Evolutionary conservation across 1,140 invertebrate species (phyloP).

Genomic region (Cotesia vestalis): DNA sequence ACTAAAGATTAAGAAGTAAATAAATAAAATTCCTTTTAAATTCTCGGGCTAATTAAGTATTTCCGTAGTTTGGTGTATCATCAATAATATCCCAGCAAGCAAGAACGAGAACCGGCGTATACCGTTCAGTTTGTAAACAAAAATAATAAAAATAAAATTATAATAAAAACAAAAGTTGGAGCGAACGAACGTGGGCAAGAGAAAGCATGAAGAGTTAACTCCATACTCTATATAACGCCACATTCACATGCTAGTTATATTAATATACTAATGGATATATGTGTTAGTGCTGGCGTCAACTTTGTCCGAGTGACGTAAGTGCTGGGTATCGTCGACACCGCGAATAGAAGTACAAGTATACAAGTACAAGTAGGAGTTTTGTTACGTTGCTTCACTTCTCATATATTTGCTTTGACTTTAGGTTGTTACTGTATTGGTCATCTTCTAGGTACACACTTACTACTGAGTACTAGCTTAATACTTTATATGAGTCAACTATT

Average conservation of each 20-base stretch:
- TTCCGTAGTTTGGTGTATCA: conserved; percentile 23
- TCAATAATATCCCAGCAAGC: not conserved
- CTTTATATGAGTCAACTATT: too few species aligned
- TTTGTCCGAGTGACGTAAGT: conserved; percentile 21
- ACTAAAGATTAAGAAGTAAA: not conserved
- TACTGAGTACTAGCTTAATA: too few species aligned
- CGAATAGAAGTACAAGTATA: not conserved
- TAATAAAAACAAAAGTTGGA: not conserved
- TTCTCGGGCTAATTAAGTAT: conserved; percentile 12
- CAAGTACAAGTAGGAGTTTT: not conserved
- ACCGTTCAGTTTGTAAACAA: not conserved
- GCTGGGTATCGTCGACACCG: conserved; percentile 2
- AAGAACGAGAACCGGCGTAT: not conserved
- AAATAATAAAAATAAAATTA: not conserved
- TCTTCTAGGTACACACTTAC: too few species aligned
- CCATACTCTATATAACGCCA: too few species aligned
- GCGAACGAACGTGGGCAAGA: not conserved
- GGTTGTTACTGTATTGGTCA: too few species aligned
- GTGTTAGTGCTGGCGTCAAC: conserved; percentile 9
- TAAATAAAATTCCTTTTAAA: conserved; percentile 6
- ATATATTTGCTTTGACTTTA: too few species aligned
- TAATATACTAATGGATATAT: conserved; percentile 14
- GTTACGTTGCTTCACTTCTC: not conserved
- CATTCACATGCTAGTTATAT: not conserved
- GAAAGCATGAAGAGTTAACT: not conserved